Evolutionary conservation across 2,888 invertebrate species (phyloP).

Genomic region (Adineta ricciae): DNA sequence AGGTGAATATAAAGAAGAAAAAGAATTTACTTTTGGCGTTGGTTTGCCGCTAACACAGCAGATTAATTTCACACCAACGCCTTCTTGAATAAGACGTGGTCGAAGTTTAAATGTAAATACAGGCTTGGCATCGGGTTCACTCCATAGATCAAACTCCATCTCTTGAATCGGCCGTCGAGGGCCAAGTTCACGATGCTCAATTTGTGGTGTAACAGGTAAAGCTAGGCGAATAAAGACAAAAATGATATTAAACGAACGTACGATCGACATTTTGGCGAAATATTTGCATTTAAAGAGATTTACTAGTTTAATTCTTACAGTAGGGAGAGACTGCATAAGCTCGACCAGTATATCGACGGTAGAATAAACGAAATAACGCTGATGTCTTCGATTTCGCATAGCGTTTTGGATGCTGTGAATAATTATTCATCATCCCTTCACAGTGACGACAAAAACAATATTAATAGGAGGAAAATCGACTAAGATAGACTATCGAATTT

Average conservation of each 20-base stretch:
- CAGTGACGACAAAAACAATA: neutral
- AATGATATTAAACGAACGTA: conserved; percentile 27
- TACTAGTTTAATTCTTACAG: neutral
- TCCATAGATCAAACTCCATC: conserved; percentile 30
- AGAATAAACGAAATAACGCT: neutral
- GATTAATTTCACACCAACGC: conserved; percentile 83
- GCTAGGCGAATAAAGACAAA: neutral
- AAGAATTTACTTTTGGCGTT: conserved; percentile 66
- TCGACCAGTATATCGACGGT: neutral
- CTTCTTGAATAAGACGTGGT: conserved; percentile 90
- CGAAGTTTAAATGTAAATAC: conserved; percentile 94
- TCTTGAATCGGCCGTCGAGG: conserved; percentile 37
- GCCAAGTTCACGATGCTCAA: conserved; percentile 37
- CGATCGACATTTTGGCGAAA: conserved; percentile 28
- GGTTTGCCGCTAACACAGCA: conserved; percentile 92
- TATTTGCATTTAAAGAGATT: neutral
- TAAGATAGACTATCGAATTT: neutral
- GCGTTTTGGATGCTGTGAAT: neutral
- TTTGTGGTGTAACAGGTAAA: neutral
- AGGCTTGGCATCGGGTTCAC: conserved; percentile 58
- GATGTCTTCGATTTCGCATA: neutral
- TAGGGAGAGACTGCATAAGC: neutral
- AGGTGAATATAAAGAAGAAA: neutral
- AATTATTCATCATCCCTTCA: neutral
- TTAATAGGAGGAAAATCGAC: neutral